Evolutionary conservation across 2,888 invertebrate genomes (phyloP), one percentile per base, ranked within the genome.

Genomic region (Caenorhabditis sp.): DNA sequence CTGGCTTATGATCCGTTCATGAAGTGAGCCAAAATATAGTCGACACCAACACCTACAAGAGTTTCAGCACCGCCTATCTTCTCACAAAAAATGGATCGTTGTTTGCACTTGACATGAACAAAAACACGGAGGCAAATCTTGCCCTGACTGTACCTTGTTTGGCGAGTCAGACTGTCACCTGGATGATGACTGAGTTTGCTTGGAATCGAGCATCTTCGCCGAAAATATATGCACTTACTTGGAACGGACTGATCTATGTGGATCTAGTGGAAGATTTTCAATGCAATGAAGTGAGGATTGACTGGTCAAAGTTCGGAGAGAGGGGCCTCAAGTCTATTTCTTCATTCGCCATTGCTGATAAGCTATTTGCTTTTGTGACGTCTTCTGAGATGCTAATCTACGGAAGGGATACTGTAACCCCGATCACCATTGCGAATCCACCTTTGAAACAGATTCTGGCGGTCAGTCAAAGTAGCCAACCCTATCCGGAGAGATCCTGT

Each of bases 1-100:
- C 75, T 91, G n/a, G 86, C 89, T n/a, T 91, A 89, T 77, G 91
- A 91, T 74, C 91, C 91, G 2, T 91, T 91, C 70, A 90, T 87
- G 72, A 91, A 91, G 91, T 91, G n/a, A 56, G 84, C 70, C 6
- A 22, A 41, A 22, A 12, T 35, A 10, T 28, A 12, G 3, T 31
- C 49, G 24, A 6, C 2, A 6, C n/a, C 8, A 59, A 14, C 12
- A 12, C 22, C 3, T 0, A 44, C 12, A 24, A 3, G 22, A n/a
- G 16, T 82, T 90, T 69, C 73, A 91, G 91, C 80, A 89, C 90
- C 10, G 91, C 91, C 24, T 91, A 90, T 69, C 85, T 91, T 1
- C 86, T 91, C 22, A 90, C 91, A 12, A 88, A 88, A 63, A 92
- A 91, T 68, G 91, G 91, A 44, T 91, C 90, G 0, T 83, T 91